Base-by-base conservation (phyloP, 2,113 vertebrate genomes). In the Malurus elegans region DNA sequence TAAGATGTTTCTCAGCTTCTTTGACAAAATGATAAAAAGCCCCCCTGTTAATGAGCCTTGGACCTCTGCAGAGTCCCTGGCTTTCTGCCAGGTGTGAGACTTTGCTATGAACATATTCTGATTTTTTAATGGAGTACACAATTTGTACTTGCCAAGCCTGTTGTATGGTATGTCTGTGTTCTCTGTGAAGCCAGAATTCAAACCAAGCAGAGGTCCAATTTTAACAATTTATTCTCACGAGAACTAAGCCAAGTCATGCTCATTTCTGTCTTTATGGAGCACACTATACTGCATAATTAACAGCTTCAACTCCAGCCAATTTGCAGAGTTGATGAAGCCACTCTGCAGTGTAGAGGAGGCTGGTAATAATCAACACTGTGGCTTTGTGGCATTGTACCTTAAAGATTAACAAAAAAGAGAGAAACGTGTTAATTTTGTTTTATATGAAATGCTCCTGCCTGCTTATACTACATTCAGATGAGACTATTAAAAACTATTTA, bases 181-280 rank as follows among this genome's bases (percentile, higher is more conserved):
- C 80, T 53, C 69, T 34, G 40, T 20, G 57, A 87, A 81, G 80
- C 66, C 81, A 91, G 36, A 89, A 92, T 69, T 92, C 44, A 84
- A 89, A 74, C 50, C 38, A 86, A 95, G 80, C 51, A 85, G 28
- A 93, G 80, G 81, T 79, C 86, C 28, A 91, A 75, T 69, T 96
- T 93, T 85, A 64, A 72, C 81, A 80, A 75, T 81, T 95, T 93
- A 91, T 74, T 95, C 80, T 92, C 79, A 79, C 5, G 64, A 92
- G 62, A 85, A 50, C 40, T 42, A 53, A 89, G 91, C 83, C 95
- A 96, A 96, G 80, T 76, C 78, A 72, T 6, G 28, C 81, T 96
- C 19, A 69, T 85, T 95, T 89, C 80, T 95, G 76, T 53, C 70
- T 94, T 85, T 85, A 78, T 71, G 44, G 60, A 91, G 29, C 14